Evolutionary conservation across 2,797 vertebrate genomes (phyloP), one percentile per base, ranked within the genome.

Genomic region (Moxostoma hubbsi): DNA sequence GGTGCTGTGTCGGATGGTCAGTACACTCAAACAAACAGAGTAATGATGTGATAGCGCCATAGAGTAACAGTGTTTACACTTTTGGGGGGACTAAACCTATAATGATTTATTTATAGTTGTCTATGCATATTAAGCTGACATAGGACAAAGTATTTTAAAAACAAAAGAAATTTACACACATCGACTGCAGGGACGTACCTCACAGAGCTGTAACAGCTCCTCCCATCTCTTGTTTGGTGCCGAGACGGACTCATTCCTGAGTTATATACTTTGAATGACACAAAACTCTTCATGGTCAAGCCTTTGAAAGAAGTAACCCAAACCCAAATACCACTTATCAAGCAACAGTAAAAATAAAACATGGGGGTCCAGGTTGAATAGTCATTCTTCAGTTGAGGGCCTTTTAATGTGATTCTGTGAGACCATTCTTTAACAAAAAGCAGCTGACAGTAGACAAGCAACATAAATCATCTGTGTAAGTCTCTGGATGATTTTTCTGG

Each of bases 341-440:
- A 92, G 88, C 90, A 92, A 94, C 92, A 93, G 93, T 92, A 93
- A 92, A 93, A 93, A 92, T 94, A 89, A 93, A 93, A 91, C 92
- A 94, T 90, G 93, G 89, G 93, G 93, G 93, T 93, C 92, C 59
- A 61, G 80, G 79, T 45, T 81, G 83, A 90, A 81, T 53, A 87
- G 89, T 92, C 90, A 92, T 82, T 91, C 85, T 88, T 85, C 79
- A 85, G 89, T 83, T 89, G 86, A 90, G 88, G 89, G 88, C 83
- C 86, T 90, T 91, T 87, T 91, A 92, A 91, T 88, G 71, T 77
- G 86, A 89, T 85, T 89, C 85, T 90, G 65, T 69, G 72, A 75
- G 49, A 74, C 75, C 80, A 81, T 74, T 81, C 84, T 84, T 90
- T 68, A 81, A 68, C 78, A 85, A 84, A 73, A 83, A 76, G 69